A percentile compares a stretch with the other conserved stretches of the same genome.
phyloP scores from a whole-genome alignment of 2,888 invertebrate genomes.

The Camponotus fellah region DNA sequence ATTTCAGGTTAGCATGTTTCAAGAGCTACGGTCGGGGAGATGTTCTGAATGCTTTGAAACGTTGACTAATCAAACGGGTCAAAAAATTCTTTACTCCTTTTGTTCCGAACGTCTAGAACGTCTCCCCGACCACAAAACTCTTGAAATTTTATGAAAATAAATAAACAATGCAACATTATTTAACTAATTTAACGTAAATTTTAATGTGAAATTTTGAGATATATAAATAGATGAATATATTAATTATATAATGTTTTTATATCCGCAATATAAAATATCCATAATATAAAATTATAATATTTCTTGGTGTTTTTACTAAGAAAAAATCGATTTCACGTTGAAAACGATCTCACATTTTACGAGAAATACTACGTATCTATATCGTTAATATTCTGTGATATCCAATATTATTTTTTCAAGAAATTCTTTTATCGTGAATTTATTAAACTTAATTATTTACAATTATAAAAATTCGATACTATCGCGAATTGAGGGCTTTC shows the following conservation, averaged over 20 bases:
- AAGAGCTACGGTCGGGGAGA: not conserved
- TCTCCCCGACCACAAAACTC: too few relatives aligned
- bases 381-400: not conserved
- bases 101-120: too few relatives aligned
- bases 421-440: not conserved
- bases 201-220: not conserved
- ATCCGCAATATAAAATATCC: not conserved
- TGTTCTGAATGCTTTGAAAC: too few relatives aligned
- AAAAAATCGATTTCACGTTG: not conserved
- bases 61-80: too few relatives aligned
- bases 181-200: not conserved
- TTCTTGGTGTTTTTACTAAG: not conserved
- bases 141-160: too few relatives aligned
- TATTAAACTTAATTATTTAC: constrained; percentile 29
- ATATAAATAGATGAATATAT: not conserved
- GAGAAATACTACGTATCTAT: not conserved
- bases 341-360: not conserved
- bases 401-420: not conserved
- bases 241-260: not conserved
- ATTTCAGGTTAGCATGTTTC: not conserved
- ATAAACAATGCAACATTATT: too few relatives aligned
- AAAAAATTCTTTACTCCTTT: too few relatives aligned
- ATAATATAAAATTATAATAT: not conserved
- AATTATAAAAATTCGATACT: constrained; percentile 45
- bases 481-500: constrained; percentile 12